Conservation (phyloP, 2,113 vertebrate genomes). For the Lophotis ruficrista region DNA sequence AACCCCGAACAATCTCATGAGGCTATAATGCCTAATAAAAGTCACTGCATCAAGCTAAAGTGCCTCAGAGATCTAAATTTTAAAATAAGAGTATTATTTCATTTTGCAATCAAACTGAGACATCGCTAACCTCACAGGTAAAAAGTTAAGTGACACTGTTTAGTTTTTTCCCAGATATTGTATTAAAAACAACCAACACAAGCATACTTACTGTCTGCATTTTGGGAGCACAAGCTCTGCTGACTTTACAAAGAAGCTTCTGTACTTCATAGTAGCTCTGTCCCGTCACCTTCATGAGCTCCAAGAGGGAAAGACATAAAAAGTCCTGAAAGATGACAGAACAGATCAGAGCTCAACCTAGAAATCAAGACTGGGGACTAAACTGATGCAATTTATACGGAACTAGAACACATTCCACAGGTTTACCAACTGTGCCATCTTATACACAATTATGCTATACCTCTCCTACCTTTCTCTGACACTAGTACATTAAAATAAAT, state of each 20-base stretch:
- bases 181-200: background rate
- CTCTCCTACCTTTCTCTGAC: background rate
- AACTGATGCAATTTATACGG: background rate
- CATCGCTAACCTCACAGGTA: background rate
- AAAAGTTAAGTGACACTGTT: background rate
- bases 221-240: conserved; percentile 78
- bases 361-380: background rate
- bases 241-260: conserved; percentile 76
- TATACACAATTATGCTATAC: background rate
- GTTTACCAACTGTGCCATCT: background rate
- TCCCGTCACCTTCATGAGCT: conserved; percentile 81
- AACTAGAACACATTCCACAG: background rate
- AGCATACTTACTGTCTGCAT: conserved; percentile 78
- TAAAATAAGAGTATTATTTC: background rate
- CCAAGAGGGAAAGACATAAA: conserved; percentile 78
- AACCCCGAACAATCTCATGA: background rate
- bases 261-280: conserved; percentile 75
- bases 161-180: background rate
- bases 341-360: background rate
- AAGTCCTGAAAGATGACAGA: conserved; percentile 75
- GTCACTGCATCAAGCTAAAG: background rate
- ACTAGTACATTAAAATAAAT: background rate
- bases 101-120: background rate
- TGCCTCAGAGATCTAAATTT: background rate
- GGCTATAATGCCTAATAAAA: background rate